A percentile compares a stretch with the other conserved stretches of the same genome.
phyloP scores from a whole-genome alignment of 1,140 invertebrate genomes.

The Leptinotarsa lineolata region DNA sequence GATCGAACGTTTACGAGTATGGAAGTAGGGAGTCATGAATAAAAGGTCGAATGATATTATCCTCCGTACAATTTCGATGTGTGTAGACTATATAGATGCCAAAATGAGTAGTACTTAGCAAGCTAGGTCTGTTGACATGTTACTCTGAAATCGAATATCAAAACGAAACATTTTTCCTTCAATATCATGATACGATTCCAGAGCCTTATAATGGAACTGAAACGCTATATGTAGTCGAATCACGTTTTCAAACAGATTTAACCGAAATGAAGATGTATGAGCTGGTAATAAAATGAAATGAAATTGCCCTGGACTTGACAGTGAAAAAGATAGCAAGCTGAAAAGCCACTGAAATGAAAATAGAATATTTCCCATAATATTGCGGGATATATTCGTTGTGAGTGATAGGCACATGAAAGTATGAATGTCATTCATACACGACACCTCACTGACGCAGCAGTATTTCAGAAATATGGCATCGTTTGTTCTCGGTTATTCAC shows the following conservation, averaged over 20 bases:
- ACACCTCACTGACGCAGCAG: background rate
- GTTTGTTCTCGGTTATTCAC: background rate
- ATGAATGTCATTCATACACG: background rate
- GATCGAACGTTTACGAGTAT: too few species aligned
- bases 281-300: slow-evolving; percentile 20
- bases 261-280: slow-evolving; percentile 20
- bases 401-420: background rate
- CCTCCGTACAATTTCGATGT: background rate
- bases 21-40: too few species aligned
- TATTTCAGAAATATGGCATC: background rate
- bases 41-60: too few species aligned
- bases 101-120: background rate
- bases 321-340: slow-evolving; percentile 14
- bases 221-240: background rate
- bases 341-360: slow-evolving; percentile 5
- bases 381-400: background rate
- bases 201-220: background rate
- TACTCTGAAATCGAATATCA: background rate
- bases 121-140: background rate
- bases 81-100: background rate
- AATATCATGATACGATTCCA: background rate
- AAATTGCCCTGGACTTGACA: slow-evolving; percentile 6
- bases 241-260: slow-evolving; percentile 16
- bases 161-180: background rate
- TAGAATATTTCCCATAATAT: slow-evolving; percentile 4